Conservation (phyloP, 2,797 vertebrate genomes). For the Gymnopithys bicolor region DNA sequence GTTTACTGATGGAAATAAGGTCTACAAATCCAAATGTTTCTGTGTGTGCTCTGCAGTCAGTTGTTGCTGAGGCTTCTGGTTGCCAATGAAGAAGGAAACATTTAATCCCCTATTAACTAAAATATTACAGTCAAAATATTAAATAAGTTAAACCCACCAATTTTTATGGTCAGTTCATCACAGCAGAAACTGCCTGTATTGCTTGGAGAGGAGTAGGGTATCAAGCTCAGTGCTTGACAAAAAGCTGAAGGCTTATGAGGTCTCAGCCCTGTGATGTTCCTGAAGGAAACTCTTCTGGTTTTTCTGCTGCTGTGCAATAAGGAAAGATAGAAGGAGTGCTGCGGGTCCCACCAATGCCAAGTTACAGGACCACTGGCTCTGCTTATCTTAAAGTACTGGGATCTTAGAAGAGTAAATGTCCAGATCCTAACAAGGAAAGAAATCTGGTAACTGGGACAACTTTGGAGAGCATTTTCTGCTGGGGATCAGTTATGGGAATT, state of each 20-base stretch:
- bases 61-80: not conserved
- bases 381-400: not conserved
- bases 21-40: not conserved
- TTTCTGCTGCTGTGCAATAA: not conserved
- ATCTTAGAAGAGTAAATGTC: not conserved
- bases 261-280: not conserved
- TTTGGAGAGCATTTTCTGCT: not conserved
- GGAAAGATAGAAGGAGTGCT: not conserved
- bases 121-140: not conserved
- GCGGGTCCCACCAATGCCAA: not conserved
- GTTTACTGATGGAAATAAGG: not conserved
- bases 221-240: not conserved
- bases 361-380: not conserved
- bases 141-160: not conserved
- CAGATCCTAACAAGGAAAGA: not conserved
- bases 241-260: not conserved
- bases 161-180: not conserved
- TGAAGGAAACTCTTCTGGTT: not conserved
- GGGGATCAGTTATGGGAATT: not conserved
- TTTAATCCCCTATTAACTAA: not conserved
- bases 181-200: not conserved
- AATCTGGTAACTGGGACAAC: not conserved
- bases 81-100: not conserved
- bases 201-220: not conserved
- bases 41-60: not conserved